Conservation (phyloP, 2,113 vertebrate species). For the Bettongia penicillata region DNA sequence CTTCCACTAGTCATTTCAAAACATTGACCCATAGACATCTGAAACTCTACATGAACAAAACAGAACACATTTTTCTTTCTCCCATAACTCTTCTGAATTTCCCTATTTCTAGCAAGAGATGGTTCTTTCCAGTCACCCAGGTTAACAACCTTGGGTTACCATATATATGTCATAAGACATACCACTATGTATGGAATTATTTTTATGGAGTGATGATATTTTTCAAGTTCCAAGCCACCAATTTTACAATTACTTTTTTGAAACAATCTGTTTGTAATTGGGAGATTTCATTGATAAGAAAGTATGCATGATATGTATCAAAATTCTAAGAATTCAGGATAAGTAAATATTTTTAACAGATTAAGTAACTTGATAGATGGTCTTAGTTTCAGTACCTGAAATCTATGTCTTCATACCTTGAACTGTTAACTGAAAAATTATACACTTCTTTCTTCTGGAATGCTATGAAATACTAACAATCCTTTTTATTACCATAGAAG, state of each 20-base stretch:
- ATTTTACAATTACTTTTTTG: not conserved
- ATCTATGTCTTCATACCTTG: not conserved
- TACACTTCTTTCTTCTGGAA: constrained; percentile 1
- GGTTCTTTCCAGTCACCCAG: not conserved
- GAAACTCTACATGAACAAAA: not conserved
- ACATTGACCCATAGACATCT: not conserved
- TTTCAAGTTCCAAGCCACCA: not conserved
- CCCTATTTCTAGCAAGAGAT: not conserved
- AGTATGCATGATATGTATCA: not conserved
- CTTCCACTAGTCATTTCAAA: not conserved
- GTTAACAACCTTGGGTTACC: not conserved
- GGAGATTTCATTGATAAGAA: not conserved
- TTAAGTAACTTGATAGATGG: not conserved
- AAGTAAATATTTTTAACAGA: not conserved
- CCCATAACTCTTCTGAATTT: not conserved
- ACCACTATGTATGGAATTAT: not conserved
- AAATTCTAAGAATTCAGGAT: not conserved
- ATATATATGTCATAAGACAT: not conserved
- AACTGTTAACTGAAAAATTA: constrained; percentile 1
- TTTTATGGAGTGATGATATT: not conserved
- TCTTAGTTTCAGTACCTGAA: not conserved
- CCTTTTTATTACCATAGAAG: constrained; percentile 13
- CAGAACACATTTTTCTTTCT: not conserved
- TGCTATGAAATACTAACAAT: not conserved
- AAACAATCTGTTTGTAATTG: not conserved